Evolutionary conservation across 2,888 invertebrate genomes (phyloP).

Genomic region (Drosophila peninsularis): DNA sequence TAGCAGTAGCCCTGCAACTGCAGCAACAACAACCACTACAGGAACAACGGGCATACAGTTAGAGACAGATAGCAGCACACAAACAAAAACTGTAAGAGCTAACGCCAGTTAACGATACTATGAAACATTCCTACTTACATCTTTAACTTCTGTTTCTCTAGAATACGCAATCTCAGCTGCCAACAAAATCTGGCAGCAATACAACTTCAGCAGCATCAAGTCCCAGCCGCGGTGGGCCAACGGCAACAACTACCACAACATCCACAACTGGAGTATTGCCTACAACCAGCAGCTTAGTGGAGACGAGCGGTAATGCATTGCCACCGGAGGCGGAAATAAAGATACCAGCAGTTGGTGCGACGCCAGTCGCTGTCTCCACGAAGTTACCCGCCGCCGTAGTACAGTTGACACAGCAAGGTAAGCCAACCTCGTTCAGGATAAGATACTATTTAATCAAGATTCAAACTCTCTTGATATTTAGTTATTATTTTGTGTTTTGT

Average conservation of each 20-base stretch:
- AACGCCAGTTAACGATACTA: background rate
- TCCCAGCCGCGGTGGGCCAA: constrained; percentile 32
- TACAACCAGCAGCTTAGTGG: constrained; percentile 41
- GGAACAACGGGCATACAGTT: constrained; percentile 46
- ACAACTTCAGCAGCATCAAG: constrained; percentile 30
- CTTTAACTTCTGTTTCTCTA: constrained; percentile 28
- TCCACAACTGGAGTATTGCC: constrained; percentile 22
- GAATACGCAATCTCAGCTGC: constrained; percentile 83
- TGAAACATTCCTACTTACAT: background rate
- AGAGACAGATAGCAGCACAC: constrained; percentile 53
- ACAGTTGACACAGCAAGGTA: constrained; percentile 87
- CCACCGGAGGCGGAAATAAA: constrained; percentile 87
- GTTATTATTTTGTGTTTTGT: constrained; percentile 56
- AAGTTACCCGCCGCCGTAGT: constrained; percentile 87
- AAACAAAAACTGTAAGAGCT: constrained; percentile 54
- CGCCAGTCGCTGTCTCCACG: constrained; percentile 87
- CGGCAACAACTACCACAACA: constrained; percentile 21
- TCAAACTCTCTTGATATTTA: constrained; percentile 28
- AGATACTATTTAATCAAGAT: background rate
- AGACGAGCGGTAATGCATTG: constrained; percentile 69
- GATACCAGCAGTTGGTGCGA: constrained; percentile 86
- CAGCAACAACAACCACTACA: constrained; percentile 48
- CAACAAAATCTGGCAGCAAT: constrained; percentile 54
- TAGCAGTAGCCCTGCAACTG: constrained; percentile 24
- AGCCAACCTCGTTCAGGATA: constrained; percentile 35